Conservation (phyloP, 2,888 invertebrate species). For the Augiades crinisus region DNA sequence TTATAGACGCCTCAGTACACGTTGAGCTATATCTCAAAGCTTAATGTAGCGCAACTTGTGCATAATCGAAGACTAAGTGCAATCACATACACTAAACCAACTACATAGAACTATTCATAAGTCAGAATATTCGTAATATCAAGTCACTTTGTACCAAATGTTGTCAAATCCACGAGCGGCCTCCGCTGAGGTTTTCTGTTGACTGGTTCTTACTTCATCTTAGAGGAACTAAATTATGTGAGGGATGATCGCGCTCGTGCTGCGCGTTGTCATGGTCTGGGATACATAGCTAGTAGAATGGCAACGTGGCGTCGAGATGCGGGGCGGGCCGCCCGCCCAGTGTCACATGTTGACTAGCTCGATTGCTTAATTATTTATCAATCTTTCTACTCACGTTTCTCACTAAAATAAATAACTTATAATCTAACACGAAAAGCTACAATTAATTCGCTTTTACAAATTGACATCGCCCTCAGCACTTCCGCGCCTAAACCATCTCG, state of each 20-base stretch:
- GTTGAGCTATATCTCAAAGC: constrained; percentile 40
- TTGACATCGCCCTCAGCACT: constrained; percentile 51
- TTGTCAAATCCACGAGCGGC: constrained; percentile 40
- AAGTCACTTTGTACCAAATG: constrained; percentile 73
- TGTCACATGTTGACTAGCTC: constrained; percentile 75
- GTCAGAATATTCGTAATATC: constrained; percentile 54
- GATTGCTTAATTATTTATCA: constrained; percentile 70
- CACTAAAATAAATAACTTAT: constrained; percentile 79
- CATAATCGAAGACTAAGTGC: constrained; percentile 55
- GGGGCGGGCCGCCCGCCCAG: constrained; percentile 38
- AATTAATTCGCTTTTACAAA: constrained; percentile 51
- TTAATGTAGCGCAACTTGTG: constrained; percentile 47
- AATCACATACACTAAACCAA: constrained; percentile 58
- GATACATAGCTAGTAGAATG: constrained; percentile 60
- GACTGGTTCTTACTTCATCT: constrained; percentile 38
- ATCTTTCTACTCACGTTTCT: constrained; percentile 62
- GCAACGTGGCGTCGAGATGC: constrained; percentile 60
- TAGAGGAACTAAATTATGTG: constrained; percentile 49
- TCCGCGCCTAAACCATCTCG: constrained; percentile 40
- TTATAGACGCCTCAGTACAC: constrained; percentile 6
- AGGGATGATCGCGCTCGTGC: constrained; percentile 31
- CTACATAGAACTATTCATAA: constrained; percentile 52
- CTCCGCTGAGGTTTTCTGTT: constrained; percentile 29
- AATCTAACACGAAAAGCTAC: constrained; percentile 55
- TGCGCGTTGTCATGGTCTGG: constrained; percentile 46